Base-by-base conservation (phyloP, 2,113 vertebrate species). In the Hyperopisus bebe region DNA sequence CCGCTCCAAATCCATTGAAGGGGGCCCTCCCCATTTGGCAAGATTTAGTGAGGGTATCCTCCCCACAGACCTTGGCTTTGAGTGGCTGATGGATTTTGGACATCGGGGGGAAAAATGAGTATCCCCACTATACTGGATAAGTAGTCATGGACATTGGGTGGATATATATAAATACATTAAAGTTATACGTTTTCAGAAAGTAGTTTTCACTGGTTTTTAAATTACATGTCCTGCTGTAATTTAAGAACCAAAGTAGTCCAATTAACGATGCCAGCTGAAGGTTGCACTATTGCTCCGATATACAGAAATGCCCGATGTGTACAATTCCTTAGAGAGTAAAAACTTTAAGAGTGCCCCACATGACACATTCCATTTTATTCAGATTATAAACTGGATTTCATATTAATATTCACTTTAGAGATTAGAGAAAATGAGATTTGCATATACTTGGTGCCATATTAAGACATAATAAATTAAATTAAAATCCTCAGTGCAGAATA, bases 371-470 rank as follows among this genome's bases (percentile, higher is more conserved):
- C 35, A 42, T 84, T 84, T 84, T 47, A 84, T 58, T 85, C 77
- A 84, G 77, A 89, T 89, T 89, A 84, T 89, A 89, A 89, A 84
- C 39, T 44, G 35, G 50, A 21, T 42, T 80, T 58, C 47, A 50
- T 35, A 90, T 90, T 90, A 90, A 90, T 86, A 74, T 86, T 90
- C 83, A 66, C 89, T 86, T 83, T 86, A 74, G 58, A 90, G 89
- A 90, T 90, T 70, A 90, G 35, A 84, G 89, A 46, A 86, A 90
- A 90, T 85, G 80, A 62, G 89, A 86, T 90, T 90, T 90, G 89
- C 89, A 86, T 90, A 90, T 74, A 86, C 89, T 90, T 87, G 89
- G 66, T 51, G 44, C 89, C 85, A 90, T 51, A 86, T 86, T 86
- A 86, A 70, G 83, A 66, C 84, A 87, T 80, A 39, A 62, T 58